These are phyloP conservation scores for Leptinotarsa haldemani DNA, from an alignment of 2,888 invertebrate genomes.

Conservation along the genomic window DNA sequence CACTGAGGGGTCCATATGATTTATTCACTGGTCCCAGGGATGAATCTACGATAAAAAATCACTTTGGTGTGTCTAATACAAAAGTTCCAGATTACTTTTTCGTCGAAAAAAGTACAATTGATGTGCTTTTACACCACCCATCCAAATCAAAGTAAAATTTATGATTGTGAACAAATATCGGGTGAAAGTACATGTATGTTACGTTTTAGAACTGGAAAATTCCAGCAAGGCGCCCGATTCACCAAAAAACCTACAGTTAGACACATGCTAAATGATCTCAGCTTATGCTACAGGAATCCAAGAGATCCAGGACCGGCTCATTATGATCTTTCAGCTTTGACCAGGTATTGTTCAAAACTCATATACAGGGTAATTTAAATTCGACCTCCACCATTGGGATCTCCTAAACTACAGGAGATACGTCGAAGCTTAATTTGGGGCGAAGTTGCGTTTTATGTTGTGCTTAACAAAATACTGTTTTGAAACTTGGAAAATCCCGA, in stretches of 20 bases:
- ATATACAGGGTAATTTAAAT: too few species aligned
- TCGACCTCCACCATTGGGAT: too few species aligned
- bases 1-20: slow-evolving; percentile 62
- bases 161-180: neutral
- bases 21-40: slow-evolving; percentile 68
- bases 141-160: slow-evolving; percentile 47
- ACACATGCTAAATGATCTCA: slow-evolving; percentile 67
- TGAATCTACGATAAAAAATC: slow-evolving; percentile 68
- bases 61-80: slow-evolving; percentile 63
- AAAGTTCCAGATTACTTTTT: slow-evolving; percentile 57
- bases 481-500: too few species aligned
- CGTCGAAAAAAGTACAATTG: slow-evolving; percentile 55
- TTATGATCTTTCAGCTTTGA: slow-evolving; percentile 56
- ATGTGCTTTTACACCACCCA: slow-evolving; percentile 56
- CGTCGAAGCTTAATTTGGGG: too few species aligned
- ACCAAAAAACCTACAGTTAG: slow-evolving; percentile 65
- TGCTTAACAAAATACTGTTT: too few species aligned
- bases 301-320: slow-evolving; percentile 69
- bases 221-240: slow-evolving; percentile 59
- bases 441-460: too few species aligned
- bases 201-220: slow-evolving; percentile 55
- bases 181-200: neutral
- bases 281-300: slow-evolving; percentile 67
- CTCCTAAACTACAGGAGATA: too few species aligned
- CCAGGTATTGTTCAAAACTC: slow-evolving; percentile 20